These are phyloP conservation scores for Chelonoidis abingdonii DNA, from an alignment of 2,113 vertebrate species.

Conservation along the genomic window DNA sequence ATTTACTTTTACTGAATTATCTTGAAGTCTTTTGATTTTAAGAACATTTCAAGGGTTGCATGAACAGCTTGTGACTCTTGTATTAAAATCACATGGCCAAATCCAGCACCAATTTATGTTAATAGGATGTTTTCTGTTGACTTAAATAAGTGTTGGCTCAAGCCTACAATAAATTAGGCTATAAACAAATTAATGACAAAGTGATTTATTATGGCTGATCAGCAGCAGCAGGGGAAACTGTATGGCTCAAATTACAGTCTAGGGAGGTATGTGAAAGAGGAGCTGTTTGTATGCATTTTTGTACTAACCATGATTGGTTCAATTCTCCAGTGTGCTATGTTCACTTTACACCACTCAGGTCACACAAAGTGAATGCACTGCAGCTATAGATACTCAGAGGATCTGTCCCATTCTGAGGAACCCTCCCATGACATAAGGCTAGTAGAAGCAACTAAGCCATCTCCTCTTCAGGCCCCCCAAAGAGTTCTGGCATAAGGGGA, in stretches of 20 bases:
- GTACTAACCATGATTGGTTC: not conserved
- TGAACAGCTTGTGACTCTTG: not conserved
- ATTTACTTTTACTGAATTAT: not conserved
- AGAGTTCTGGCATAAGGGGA: not conserved
- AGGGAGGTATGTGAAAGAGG: not conserved
- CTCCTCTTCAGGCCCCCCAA: not conserved
- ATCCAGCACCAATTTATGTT: not conserved
- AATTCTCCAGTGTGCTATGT: not conserved
- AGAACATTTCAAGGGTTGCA: not conserved
- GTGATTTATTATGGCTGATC: not conserved
- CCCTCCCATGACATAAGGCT: not conserved
- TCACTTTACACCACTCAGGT: fast-evolving
- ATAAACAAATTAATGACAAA: not conserved
- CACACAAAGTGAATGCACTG: not conserved
- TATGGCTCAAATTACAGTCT: not conserved
- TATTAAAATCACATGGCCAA: not conserved
- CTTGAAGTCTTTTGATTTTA: not conserved
- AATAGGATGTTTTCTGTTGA: not conserved
- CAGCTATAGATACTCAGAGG: not conserved
- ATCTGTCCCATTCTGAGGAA: not conserved
- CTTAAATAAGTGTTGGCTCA: not conserved
- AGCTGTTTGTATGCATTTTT: not conserved
- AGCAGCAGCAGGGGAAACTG: not conserved
- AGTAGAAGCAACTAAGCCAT: not conserved
- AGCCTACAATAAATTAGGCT: not conserved